Evolutionary conservation across 2,888 invertebrate species (phyloP).

Genomic region (Hermodice carunculata): DNA sequence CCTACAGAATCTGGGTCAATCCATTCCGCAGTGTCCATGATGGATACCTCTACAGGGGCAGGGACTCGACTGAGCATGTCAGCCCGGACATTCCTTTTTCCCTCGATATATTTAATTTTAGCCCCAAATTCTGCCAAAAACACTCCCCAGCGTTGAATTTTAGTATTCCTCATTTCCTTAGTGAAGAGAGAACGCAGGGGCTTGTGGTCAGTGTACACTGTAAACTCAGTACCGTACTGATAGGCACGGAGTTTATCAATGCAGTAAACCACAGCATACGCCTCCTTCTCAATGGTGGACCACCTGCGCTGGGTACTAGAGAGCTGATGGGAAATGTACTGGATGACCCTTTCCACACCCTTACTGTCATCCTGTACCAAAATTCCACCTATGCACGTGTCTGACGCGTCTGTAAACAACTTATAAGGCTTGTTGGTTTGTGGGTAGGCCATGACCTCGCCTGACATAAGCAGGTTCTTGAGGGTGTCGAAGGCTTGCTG

Average conservation of each 20-base stretch:
- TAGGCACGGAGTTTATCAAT: constrained; percentile 7
- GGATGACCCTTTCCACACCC: constrained; percentile 5
- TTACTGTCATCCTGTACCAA: neutral
- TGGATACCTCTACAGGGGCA: neutral
- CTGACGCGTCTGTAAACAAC: constrained; percentile 5
- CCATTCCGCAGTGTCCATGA: neutral
- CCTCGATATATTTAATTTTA: neutral
- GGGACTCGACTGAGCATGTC: constrained; percentile 10
- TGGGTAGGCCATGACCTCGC: constrained; percentile 2
- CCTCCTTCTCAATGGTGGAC: constrained; percentile 18
- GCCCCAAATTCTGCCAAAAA: constrained; percentile 18
- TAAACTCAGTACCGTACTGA: constrained; percentile 2
- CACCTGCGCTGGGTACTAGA: neutral
- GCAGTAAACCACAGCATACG: neutral
- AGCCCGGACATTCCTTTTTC: constrained; percentile 8
- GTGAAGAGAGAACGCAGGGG: constrained; percentile 10
- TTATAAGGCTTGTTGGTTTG: constrained; percentile 1
- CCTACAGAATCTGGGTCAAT: constrained; percentile 6
- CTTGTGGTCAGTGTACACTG: constrained; percentile 16
- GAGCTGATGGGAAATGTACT: neutral
- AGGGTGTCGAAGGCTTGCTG: constrained; percentile 3
- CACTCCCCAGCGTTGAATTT: constrained; percentile 16
- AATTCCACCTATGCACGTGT: constrained; percentile 3
- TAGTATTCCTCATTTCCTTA: constrained; percentile 3
- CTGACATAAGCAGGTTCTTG: neutral